phyloP scores from a whole-genome alignment of 2,797 vertebrate species.

The Coreius guichenoti region DNA sequence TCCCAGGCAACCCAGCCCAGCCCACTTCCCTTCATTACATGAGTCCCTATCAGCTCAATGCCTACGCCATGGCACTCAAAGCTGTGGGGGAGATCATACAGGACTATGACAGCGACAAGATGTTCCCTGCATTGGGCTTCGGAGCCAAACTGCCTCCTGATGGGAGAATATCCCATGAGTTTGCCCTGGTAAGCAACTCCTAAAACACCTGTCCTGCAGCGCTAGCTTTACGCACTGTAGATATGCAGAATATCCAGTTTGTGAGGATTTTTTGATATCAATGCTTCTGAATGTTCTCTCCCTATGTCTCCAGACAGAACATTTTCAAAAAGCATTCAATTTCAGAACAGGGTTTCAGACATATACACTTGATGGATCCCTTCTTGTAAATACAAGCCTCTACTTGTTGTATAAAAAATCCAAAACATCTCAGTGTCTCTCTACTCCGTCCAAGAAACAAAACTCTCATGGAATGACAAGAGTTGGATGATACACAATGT shows the following conservation, averaged over 20 bases:
- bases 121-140: constrained; percentile 97
- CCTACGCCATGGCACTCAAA: constrained; percentile 96
- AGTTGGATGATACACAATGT: too few species aligned
- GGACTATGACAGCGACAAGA: constrained; percentile 98
- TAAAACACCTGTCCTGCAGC: background rate
- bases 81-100: constrained; percentile 98
- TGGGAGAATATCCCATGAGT: constrained; percentile 95
- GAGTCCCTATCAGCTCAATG: constrained; percentile 95
- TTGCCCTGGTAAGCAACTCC: constrained; percentile 87
- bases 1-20: constrained; percentile 92
- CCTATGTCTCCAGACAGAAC: background rate
- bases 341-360: background rate
- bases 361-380: background rate
- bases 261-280: background rate
- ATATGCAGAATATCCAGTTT: background rate
- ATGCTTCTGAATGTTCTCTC: background rate
- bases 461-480: background rate
- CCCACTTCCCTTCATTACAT: constrained; percentile 98
- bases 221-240: background rate
- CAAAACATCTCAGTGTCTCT: background rate
- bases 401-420: background rate
- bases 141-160: constrained; percentile 97
- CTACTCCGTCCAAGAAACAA: background rate
- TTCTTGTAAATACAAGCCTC: background rate
- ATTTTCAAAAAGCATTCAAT: background rate